These are phyloP conservation scores for Lichenostomus cassidix DNA, from an alignment of 2,113 vertebrate genomes.

Conservation along the genomic window DNA sequence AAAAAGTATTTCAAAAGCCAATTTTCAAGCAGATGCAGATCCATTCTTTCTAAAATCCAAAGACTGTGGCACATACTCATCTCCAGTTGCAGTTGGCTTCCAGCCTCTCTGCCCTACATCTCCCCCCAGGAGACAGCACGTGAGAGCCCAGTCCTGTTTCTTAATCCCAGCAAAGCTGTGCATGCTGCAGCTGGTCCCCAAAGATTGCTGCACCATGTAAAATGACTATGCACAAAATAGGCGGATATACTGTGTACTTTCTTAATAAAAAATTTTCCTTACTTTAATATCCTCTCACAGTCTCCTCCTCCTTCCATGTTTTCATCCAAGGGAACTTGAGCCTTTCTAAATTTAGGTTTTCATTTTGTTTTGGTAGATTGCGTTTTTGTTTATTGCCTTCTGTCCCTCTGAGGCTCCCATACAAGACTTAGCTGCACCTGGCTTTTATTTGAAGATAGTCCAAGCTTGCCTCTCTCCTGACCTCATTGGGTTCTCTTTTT, in stretches of 20 bases:
- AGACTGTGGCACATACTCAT: neutral
- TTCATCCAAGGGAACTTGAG: neutral
- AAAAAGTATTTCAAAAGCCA: constrained; percentile 32
- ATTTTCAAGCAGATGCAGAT: constrained; percentile 20
- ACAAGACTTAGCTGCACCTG: constrained; percentile 35
- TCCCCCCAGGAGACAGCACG: neutral
- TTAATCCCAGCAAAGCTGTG: neutral
- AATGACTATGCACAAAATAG: neutral
- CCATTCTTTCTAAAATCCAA: neutral
- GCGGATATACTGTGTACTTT: neutral
- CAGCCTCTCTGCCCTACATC: neutral
- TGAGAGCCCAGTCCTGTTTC: neutral
- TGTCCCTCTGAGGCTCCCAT: constrained; percentile 43
- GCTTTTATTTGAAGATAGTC: constrained; percentile 45
- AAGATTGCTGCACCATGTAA: neutral
- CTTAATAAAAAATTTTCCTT: neutral
- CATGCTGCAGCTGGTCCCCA: neutral
- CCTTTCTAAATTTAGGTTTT: constrained; percentile 37
- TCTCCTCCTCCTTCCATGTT: neutral
- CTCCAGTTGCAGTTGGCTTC: neutral
- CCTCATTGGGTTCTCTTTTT: neutral
- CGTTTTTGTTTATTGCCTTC: constrained; percentile 47
- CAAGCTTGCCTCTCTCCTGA: constrained; percentile 5
- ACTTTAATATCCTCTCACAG: neutral
- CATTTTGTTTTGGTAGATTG: constrained; percentile 46